Conservation (phyloP, 1,140 invertebrate genomes). For the Psilanteris sp. region DNA sequence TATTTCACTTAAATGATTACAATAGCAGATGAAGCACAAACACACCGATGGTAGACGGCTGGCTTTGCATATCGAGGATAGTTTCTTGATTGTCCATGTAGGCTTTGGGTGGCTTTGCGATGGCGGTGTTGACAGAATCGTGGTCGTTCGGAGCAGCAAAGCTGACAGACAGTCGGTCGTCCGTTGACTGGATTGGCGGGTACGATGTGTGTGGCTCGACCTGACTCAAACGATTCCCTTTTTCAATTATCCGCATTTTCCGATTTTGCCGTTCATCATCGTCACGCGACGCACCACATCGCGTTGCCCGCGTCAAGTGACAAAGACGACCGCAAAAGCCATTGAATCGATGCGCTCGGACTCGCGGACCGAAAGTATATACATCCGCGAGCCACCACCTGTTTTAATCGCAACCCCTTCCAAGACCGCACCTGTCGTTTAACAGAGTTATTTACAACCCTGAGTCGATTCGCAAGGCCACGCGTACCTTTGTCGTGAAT, state of each 20-base stretch:
- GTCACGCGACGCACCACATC: slow-evolving; percentile 26
- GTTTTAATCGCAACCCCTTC: slow-evolving; percentile 44
- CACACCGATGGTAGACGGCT: slow-evolving; percentile 47
- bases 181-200: slow-evolving; percentile 84
- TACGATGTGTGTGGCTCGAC: slow-evolving; percentile 82
- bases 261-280: slow-evolving; percentile 26
- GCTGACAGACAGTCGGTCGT: slow-evolving; percentile 85
- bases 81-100: background rate
- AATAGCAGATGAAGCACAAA: background rate
- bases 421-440: slow-evolving; percentile 64
- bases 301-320: slow-evolving; percentile 9
- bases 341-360: slow-evolving; percentile 27
- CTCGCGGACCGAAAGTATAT: slow-evolving; percentile 26
- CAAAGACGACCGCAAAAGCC: slow-evolving; percentile 1
- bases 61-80: slow-evolving; percentile 41
- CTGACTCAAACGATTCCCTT: slow-evolving; percentile 63
- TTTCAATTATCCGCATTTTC: slow-evolving; percentile 59
- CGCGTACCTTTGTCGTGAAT: background rate
- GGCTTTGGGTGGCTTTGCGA: slow-evolving; percentile 53
- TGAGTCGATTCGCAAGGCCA: slow-evolving; percentile 2
- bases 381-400: slow-evolving; percentile 30
- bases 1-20: no score
- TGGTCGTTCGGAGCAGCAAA: slow-evolving; percentile 82
- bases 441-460: slow-evolving; percentile 32
- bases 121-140: slow-evolving; percentile 71